Percentiles rank a stretch among this genome's conserved stretches.
phyloP scores from a whole-genome alignment of 2,113 vertebrate genomes.

The Saccopteryx bilineata region DNA sequence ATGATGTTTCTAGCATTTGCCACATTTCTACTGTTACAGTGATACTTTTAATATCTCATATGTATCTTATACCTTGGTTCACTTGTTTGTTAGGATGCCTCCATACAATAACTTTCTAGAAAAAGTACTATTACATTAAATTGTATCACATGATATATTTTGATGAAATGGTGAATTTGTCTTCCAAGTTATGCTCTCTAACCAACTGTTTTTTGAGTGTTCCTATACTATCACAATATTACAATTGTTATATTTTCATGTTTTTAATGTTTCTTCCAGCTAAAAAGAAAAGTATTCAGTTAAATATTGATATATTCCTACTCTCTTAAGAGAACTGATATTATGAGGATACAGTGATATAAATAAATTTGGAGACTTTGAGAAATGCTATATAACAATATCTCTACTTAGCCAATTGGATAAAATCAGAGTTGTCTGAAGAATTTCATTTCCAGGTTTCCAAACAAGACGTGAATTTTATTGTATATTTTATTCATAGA shows the following conservation, averaged over 20 bases:
- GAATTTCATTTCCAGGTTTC: conserved; percentile 60
- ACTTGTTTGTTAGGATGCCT: conserved; percentile 29
- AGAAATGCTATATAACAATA: conserved; percentile 66
- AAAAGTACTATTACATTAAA: conserved; percentile 54
- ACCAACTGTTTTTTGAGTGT: conserved; percentile 54
- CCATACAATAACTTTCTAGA: conserved; percentile 32
- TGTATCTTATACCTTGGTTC: conserved; percentile 36
- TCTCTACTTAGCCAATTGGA: conserved; percentile 56
- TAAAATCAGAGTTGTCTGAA: conserved; percentile 59
- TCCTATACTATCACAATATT: background rate
- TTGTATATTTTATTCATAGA: conserved; percentile 42
- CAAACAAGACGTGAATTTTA: conserved; percentile 32
- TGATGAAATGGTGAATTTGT: conserved; percentile 56
- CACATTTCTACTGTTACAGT: conserved; percentile 25
- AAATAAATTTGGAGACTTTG: conserved; percentile 73
- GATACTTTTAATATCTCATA: conserved; percentile 9
- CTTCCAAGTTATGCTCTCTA: conserved; percentile 6
- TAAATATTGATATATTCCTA: conserved; percentile 32
- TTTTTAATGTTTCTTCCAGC: conserved; percentile 51
- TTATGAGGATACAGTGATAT: conserved; percentile 68
- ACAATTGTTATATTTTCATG: conserved; percentile 11
- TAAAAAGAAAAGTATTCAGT: conserved; percentile 58
- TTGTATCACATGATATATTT: conserved; percentile 21
- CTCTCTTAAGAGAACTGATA: conserved; percentile 71
- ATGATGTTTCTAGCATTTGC: conserved; percentile 26